Evolutionary conservation across 2,113 vertebrate genomes (phyloP), one percentile per base, ranked within the genome.

Genomic region (Microcebus murinus): DNA sequence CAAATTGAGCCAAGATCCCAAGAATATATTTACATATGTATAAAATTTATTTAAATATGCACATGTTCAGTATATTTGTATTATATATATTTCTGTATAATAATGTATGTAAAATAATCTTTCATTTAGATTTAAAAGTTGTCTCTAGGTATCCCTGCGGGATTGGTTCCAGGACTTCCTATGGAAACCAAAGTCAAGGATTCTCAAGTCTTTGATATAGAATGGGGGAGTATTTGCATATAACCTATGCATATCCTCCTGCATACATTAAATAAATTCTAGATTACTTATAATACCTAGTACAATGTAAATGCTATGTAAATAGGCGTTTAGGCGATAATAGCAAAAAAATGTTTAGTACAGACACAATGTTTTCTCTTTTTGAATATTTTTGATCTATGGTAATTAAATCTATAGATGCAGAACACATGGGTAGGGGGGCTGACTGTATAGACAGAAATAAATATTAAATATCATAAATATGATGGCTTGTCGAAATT

Each of bases 71-170:
- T 77, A 80, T 68, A 50, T 70, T 45, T 77, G 31, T 61, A 11
- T 34, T 89, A 6, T 50, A 13, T 34, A 29, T 81, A 39, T 81
- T 59, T 91, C 52, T 70, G 0, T 45, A 48, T 57, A 57, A 63
- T 31, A 42, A 67, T 77, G 29, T 57, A 52, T 61, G 1, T 80
- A 91, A 89, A 91, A 67, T 93, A 48, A 91, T 63, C 29, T 67
- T 91, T 88, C 27, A 48, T 63, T 94, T 82, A 73, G n/a, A 68
- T 79, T 83, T 91, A 88, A 88, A 55, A 31, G 8, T 76, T 45
- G 29, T 31, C 42, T 25, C 14, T 76, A 29, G 45, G 45, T 76
- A 48, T 48, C 42, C 42, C 8, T 48, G 27, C 4, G 42, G 45
- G 42, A 48, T 48, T 76, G 27, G 42, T 48, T 74, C 27, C 73